phyloP scores from a whole-genome alignment of 2,888 invertebrate genomes.

The Stenoptilia bipunctidactyla region DNA sequence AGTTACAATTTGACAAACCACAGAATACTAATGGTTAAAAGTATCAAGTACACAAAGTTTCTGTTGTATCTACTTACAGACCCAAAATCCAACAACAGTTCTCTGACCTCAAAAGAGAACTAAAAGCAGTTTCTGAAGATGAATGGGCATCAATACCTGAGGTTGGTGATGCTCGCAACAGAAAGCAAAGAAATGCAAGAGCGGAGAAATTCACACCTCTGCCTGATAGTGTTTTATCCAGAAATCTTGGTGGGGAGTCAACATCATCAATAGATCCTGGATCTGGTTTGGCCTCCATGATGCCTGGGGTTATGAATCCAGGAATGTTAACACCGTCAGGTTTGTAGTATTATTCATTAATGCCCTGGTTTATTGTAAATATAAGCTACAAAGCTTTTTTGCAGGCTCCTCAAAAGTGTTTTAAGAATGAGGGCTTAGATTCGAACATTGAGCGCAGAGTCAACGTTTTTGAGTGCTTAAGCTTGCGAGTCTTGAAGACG shows the following conservation, averaged over 20 bases:
- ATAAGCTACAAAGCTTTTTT: too few species aligned
- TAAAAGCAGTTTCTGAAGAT: constrained; percentile 86
- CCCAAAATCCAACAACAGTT: constrained; percentile 99
- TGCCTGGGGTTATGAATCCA: constrained; percentile 87
- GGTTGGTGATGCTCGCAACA: constrained; percentile 98
- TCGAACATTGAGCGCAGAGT: too few species aligned
- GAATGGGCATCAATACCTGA: constrained; percentile 99
- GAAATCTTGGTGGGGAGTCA: constrained; percentile 87
- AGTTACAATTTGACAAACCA: not conserved
- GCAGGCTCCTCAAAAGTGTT: too few species aligned
- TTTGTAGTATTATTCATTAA: too few species aligned
- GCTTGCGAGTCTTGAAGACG: too few species aligned
- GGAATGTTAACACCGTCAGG: constrained; percentile 89
- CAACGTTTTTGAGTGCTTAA: too few species aligned
- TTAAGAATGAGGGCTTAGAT: too few species aligned
- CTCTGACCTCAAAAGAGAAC: constrained; percentile 93
- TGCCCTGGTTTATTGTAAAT: too few species aligned
- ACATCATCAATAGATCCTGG: constrained; percentile 84
- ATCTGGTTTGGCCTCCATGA: constrained; percentile 89
- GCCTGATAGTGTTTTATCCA: constrained; percentile 94
- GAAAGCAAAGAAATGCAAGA: constrained; percentile 94
- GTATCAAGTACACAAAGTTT: too few species aligned
- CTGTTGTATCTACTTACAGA: too few species aligned
- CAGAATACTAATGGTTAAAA: not conserved
- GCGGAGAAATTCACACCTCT: constrained; percentile 97